A percentile compares a stretch with the other conserved stretches of the same genome.
phyloP scores from a whole-genome alignment of 2,113 vertebrate species.

The Perca schrenkii region DNA sequence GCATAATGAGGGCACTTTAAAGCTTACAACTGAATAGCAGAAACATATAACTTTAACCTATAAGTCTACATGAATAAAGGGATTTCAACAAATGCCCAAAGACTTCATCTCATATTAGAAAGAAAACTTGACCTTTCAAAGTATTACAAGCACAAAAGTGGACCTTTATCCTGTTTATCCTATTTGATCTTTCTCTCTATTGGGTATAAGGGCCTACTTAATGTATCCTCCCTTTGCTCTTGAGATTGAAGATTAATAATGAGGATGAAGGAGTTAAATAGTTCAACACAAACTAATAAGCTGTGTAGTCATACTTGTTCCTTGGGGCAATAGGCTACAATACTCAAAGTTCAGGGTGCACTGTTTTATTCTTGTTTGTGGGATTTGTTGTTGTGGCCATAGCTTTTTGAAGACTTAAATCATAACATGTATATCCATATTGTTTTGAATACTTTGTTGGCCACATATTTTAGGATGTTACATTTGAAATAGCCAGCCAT shows the following conservation, averaged over 20 bases:
- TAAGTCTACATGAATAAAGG: not conserved
- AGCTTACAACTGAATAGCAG: not conserved
- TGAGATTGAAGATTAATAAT: not conserved
- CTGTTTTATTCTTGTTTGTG: not conserved
- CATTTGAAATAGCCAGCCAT: not conserved
- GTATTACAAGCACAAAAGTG: not conserved
- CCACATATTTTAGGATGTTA: not conserved
- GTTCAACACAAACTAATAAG: not conserved
- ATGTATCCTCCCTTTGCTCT: not conserved
- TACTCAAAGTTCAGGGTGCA: not conserved
- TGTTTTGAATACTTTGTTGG: not conserved
- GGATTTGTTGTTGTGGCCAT: not conserved
- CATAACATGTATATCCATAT: not conserved
- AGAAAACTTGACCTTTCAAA: not conserved
- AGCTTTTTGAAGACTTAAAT: not conserved
- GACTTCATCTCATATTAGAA: not conserved
- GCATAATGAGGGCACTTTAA: not conserved
- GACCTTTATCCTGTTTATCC: not conserved
- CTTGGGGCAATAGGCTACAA: too few species aligned
- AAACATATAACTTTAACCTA: not conserved
- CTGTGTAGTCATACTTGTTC: not conserved
- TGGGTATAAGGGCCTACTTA: not conserved
- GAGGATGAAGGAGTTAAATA: not conserved
- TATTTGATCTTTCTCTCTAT: not conserved
- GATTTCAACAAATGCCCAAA: slow-evolving; percentile 1